These are phyloP conservation scores for Diplosoma virens DNA, from an alignment of 23 tunicate species.

Conservation along the genomic window DNA sequence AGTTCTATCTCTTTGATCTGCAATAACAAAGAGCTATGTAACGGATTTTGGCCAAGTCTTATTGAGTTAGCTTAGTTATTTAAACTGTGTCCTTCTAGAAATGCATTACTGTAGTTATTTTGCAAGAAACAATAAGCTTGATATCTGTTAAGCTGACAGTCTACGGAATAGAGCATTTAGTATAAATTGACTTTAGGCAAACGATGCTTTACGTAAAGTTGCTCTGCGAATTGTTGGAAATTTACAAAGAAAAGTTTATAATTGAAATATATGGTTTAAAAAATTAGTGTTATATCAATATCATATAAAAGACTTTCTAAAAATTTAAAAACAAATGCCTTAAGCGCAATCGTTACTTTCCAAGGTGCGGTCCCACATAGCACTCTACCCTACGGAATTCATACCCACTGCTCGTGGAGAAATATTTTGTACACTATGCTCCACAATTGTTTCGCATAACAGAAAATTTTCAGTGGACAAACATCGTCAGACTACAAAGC, in stretches of 20 bases:
- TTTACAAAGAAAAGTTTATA: not conserved
- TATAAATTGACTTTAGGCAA: not conserved
- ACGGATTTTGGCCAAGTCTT: no score
- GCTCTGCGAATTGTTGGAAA: not conserved
- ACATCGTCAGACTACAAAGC: conserved; percentile 33
- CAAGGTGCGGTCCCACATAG: conserved; percentile 22
- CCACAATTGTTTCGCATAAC: conserved; percentile 33
- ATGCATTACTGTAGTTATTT: no score
- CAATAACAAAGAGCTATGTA: no score
- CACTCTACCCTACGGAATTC: conserved; percentile 33
- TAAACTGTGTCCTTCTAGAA: no score
- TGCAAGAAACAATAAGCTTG: no score
- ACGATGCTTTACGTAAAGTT: not conserved
- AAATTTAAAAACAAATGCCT: conserved; percentile 25
- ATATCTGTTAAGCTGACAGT: no score
- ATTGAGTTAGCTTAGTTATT: no score
- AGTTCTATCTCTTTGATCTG: no score
- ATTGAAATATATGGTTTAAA: not conserved
- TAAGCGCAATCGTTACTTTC: conserved; percentile 18
- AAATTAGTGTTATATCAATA: not conserved
- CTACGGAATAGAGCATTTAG: no score
- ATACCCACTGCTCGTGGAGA: conserved; percentile 25
- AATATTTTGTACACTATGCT: conserved; percentile 35
- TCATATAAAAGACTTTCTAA: not conserved
- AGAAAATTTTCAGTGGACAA: conserved; percentile 27